Evolutionary conservation across 2,888 invertebrate species (phyloP), one percentile per base, ranked within the genome.

Genomic region (Seira sanloemensis): DNA sequence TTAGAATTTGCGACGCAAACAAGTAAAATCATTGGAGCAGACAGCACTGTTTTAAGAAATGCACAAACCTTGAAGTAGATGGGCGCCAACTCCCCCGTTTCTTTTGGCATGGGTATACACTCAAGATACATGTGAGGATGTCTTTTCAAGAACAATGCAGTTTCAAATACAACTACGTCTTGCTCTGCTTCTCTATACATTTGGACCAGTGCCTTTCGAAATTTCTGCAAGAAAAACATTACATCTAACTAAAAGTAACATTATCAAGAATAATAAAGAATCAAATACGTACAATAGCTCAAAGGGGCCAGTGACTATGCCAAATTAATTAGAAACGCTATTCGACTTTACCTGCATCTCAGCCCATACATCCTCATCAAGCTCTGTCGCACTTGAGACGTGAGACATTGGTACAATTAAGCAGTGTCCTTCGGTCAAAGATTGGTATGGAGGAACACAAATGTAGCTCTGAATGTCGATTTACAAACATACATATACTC

Each of bases 291-390:
- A n/a, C n/a, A n/a, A n/a, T n/a, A n/a, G n/a, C n/a, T n/a, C n/a
- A n/a, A n/a, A n/a, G n/a, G n/a, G n/a, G n/a, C n/a, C n/a, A n/a
- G n/a, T n/a, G n/a, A n/a, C n/a, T n/a, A 37, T 37, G 37, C 37
- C 4, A 4, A 37, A 12, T 37, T 12, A 37, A 37, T 4, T 37
- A 7, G 12, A 37, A 37, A 37, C 37, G 12, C 12, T 37, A 7
- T 37, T 37, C 37, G 46, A 50, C 16, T 19, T 65, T 91, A 95
- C 95, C 92, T 94, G 93, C 83, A 99, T 93, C 92, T 98, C 98
- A 82, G 94, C 93, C 97, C 97, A 98, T 68, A 97, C 95, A 92
- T 99, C 97, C 93, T 99, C 98, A 92, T 99, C 99, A 62, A 97
- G 90, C 87, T 95, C 94, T 0, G 97, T 97, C 50, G 94, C 94